Evolutionary conservation across 1,140 invertebrate genomes (phyloP), one percentile per base, ranked within the genome.

Genomic region (Neoseiulus cucumeris): DNA sequence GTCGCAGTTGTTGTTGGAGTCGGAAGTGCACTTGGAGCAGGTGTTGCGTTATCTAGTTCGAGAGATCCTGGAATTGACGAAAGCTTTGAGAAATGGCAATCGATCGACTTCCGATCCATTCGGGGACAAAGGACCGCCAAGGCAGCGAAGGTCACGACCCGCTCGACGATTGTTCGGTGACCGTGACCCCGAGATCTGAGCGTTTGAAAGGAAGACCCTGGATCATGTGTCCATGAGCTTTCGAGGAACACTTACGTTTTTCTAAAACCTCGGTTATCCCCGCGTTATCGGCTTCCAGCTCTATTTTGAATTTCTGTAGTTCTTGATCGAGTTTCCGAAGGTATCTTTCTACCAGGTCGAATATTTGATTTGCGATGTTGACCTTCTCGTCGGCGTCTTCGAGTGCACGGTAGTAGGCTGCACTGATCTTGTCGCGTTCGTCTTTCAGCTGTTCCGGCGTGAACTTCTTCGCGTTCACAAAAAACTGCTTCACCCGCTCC

Each of bases 251-350:
- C 68, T 71, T 73, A 79, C 80, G 72, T 77, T 94, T 95, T 76
- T 98, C 93, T 67, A 98, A 75, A 39, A 93, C 80, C 79, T 96
- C 92, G 12, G 94, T 98, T 47, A 98, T 96, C 18, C 94, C 94
- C 70, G 92, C 89, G 79, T 97, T 91, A 76, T 97, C 93, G 28
- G 92, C 92, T 78, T 98, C 94, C 44, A 98, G 74, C 78, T 98
- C 94, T 82, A 94, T 91, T 79, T 97, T 97, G 76, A 98, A 98
- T 76, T 98, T 97, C 70, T 90, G 85, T 39, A 96, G 75, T 75
- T 98, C 94, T 73, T 89, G 89, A 74, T 97, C 93, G 51, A 98
- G 77, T 76, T 89, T 82, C 67, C 91, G 79, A 70, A 93, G 79
- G 78, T 96, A 96, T 73, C 90, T 83, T 72, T 94, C 87, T 64